Evolutionary conservation across 2,113 vertebrate genomes (phyloP).

Genomic region (Pelobates fuscus): DNA sequence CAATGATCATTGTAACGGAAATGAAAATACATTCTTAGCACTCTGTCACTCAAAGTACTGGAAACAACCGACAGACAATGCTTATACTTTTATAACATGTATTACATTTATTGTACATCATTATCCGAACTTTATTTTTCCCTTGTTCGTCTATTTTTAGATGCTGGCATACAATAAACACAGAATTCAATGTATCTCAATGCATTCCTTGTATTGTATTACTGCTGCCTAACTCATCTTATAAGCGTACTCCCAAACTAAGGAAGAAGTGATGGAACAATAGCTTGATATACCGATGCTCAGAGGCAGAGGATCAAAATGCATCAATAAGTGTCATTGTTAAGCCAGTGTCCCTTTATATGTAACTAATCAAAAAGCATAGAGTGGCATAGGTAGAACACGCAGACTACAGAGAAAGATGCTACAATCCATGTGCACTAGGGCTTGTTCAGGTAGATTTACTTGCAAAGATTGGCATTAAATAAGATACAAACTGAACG

Average conservation of each 20-base stretch:
- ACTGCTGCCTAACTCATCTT: neutral
- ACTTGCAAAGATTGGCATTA: slow-evolving; percentile 2
- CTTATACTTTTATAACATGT: no score
- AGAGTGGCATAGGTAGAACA: neutral
- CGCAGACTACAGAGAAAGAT: neutral
- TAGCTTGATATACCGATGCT: slow-evolving; percentile 2
- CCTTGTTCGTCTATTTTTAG: no score
- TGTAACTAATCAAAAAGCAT: neutral
- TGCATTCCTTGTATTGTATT: neutral
- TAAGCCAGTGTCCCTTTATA: neutral
- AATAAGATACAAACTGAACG: slow-evolving; percentile 6
- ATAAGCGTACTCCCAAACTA: neutral
- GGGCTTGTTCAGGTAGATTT: slow-evolving; percentile 2
- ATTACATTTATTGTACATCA: no score
- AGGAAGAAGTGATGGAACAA: neutral
- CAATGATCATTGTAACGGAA: no score
- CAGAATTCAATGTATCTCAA: neutral
- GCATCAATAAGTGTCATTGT: neutral
- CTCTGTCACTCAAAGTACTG: no score
- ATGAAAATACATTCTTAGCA: no score
- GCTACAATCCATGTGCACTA: slow-evolving; percentile 1
- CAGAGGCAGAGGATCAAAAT: slow-evolving; percentile 4
- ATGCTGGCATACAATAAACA: neutral
- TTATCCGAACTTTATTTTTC: no score
- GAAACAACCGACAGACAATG: no score